These are phyloP conservation scores for Symphodus melops DNA, from an alignment of 2,113 vertebrate genomes.

Conservation along the genomic window DNA sequence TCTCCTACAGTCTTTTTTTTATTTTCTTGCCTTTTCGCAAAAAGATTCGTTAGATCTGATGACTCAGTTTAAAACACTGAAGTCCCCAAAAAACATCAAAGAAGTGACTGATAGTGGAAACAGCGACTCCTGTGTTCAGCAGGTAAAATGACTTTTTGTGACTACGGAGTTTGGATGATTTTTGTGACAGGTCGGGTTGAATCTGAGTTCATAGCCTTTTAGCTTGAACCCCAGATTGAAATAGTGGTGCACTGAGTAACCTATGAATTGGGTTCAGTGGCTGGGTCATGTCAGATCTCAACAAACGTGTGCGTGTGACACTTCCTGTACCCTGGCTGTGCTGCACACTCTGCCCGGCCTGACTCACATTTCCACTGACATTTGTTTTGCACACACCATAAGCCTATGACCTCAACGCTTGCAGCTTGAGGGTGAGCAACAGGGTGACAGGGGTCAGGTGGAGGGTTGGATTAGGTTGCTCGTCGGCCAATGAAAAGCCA, in stretches of 20 bases:
- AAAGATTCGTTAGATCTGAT: too few species aligned
- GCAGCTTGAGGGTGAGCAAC: constrained; percentile 57
- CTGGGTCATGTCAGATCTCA: constrained; percentile 4
- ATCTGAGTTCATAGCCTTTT: neutral
- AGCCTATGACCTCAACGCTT: constrained; percentile 56
- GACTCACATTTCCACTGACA: constrained; percentile 50
- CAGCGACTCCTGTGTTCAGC: too few species aligned
- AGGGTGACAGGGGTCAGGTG: constrained; percentile 60
- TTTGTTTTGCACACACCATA: constrained; percentile 66
- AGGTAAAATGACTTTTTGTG: too few species aligned
- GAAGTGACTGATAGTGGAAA: too few species aligned
- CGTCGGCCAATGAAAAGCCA: constrained; percentile 43
- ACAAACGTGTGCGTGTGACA: neutral
- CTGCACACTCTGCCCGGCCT: constrained; percentile 14
- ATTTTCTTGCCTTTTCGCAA: too few species aligned
- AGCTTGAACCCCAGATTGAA: neutral
- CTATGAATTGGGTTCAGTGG: neutral
- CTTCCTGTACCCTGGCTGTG: constrained; percentile 33
- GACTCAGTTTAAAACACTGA: too few species aligned
- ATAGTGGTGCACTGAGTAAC: neutral
- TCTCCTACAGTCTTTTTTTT: too few species aligned
- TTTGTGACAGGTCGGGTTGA: neutral
- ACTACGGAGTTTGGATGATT: too few species aligned
- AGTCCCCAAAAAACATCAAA: too few species aligned
- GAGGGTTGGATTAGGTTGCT: constrained; percentile 37